Evolutionary conservation across 2,113 vertebrate species (phyloP).

Genomic region (Tenrec ecaudatus): DNA sequence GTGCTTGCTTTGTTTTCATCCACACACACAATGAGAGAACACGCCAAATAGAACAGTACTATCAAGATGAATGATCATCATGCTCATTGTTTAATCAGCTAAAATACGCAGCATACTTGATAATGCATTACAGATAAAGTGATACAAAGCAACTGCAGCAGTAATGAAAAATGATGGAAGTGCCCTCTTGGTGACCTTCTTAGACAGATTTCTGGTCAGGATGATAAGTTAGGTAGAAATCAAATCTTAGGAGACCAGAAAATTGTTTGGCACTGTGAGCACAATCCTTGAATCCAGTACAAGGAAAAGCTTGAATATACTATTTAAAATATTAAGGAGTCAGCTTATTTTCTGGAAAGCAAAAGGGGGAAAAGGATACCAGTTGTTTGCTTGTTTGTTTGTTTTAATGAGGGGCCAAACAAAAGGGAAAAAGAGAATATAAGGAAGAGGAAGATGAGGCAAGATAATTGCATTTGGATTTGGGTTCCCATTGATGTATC

Average conservation of each 20-base stretch:
- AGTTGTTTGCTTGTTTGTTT: background rate
- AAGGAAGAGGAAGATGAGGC: background rate
- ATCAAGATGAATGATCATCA: constrained; percentile 19
- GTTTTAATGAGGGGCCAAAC: background rate
- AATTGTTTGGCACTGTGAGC: background rate
- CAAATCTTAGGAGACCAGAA: constrained; percentile 37
- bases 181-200: constrained; percentile 21
- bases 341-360: background rate
- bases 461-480: constrained; percentile 34
- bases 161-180: constrained; percentile 12
- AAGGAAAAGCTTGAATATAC: background rate
- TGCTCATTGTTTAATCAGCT: constrained; percentile 19
- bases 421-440: background rate
- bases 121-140: constrained; percentile 7
- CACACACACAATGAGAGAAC: background rate
- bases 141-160: too few relatives aligned
- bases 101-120: background rate
- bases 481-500: background rate
- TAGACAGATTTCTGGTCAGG: background rate
- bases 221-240: constrained; percentile 41
- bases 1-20: constrained; percentile 53
- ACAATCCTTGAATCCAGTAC: background rate
- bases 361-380: background rate
- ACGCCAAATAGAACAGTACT: constrained; percentile 43
- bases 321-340: constrained; percentile 28